A percentile compares a stretch with the other conserved stretches of the same genome.
Conservation (phyloP, 1,140 invertebrate species). For the Drepana arcuata region DNA sequence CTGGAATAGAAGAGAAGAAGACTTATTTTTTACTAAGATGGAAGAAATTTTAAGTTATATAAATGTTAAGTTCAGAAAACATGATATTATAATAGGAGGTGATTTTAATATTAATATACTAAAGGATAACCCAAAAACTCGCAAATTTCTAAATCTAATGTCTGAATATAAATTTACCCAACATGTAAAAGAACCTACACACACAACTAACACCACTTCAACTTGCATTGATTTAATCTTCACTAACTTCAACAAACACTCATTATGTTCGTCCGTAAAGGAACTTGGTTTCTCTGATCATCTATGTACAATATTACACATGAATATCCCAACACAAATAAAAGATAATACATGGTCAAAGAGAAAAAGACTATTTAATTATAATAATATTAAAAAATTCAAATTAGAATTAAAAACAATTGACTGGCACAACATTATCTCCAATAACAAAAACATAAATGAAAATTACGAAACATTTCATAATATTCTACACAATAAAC, state of each 20-base stretch:
- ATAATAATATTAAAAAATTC: conserved; percentile 11
- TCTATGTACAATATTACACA: no score
- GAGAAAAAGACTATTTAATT: conserved; percentile 13
- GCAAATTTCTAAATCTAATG: neutral
- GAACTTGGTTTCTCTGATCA: no score
- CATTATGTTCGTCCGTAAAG: neutral
- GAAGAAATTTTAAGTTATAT: no score
- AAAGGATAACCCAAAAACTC: neutral
- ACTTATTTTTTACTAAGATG: no score
- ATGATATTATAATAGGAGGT: conserved; percentile 1
- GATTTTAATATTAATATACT: no score
- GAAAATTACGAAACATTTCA: no score
- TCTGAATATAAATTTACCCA: no score
- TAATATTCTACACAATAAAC: conserved; percentile 5
- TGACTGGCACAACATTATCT: conserved; percentile 10
- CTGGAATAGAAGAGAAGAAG: no score
- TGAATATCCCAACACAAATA: conserved; percentile 1
- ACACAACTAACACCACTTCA: conserved; percentile 5
- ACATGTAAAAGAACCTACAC: conserved; percentile 15
- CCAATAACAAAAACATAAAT: conserved; percentile 8
- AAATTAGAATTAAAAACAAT: conserved; percentile 12
- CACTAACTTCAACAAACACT: conserved; percentile 9
- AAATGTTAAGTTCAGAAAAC: no score
- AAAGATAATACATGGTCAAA: conserved; percentile 3
- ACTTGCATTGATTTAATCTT: conserved; percentile 17